Percentiles rank a stretch among this genome's conserved stretches.
These are phyloP conservation scores for Drosophila mulleri DNA, from an alignment of 2,888 invertebrate genomes.

Conservation along the genomic window DNA sequence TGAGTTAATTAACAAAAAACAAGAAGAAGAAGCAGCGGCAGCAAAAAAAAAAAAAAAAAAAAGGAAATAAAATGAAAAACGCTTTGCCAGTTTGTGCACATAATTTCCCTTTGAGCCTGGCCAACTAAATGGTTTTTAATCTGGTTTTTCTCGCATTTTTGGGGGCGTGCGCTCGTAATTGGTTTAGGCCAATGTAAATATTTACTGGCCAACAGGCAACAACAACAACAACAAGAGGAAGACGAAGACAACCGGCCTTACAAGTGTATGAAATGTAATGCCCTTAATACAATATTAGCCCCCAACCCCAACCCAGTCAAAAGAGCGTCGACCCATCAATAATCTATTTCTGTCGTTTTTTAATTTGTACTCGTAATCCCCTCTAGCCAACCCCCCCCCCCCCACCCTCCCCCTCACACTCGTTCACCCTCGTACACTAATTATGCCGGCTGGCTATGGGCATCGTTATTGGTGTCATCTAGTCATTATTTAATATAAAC, in stretches of 20 bases:
- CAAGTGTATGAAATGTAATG: conserved; percentile 38
- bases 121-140: conserved; percentile 39
- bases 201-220: conserved; percentile 31
- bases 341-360: conserved; percentile 42
- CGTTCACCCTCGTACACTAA: conserved; percentile 38
- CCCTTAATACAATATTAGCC: conserved; percentile 11
- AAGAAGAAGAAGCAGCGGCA: not conserved
- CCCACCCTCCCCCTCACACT: not conserved
- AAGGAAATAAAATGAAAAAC: conserved; percentile 29
- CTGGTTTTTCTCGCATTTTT: not conserved
- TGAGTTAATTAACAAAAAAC: conserved; percentile 59
- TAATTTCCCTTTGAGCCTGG: conserved; percentile 48
- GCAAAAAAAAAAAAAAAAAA: not conserved
- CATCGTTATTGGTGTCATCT: conserved; percentile 64
- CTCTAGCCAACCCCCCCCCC: not conserved
- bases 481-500: conserved; percentile 75
- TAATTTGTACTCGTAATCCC: conserved; percentile 22
- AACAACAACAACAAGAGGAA: not conserved
- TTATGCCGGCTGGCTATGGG: conserved; percentile 39
- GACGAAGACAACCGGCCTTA: not conserved
- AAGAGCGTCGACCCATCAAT: conserved; percentile 48
- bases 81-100: conserved; percentile 56
- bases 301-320: conserved; percentile 1
- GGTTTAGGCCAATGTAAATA: conserved; percentile 46
- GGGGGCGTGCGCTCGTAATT: conserved; percentile 46